Conservation (phyloP, 2,888 invertebrate genomes). For the Diplazon laetatorius region DNA sequence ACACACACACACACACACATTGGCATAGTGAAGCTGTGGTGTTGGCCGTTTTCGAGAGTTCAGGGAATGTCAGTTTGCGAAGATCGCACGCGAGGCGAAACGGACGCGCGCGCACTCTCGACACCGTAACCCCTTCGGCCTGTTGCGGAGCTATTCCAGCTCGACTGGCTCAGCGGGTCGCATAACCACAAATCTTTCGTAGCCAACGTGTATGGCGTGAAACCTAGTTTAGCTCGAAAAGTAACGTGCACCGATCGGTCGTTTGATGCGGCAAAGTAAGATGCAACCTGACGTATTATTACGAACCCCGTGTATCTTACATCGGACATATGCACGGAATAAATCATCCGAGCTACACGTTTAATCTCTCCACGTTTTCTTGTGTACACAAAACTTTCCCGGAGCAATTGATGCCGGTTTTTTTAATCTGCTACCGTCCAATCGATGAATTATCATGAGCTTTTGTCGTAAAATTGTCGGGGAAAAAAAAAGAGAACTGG, state of each 20-base stretch:
- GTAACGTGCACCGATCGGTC: slow-evolving; percentile 21
- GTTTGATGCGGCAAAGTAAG: slow-evolving; percentile 16
- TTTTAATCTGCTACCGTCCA: slow-evolving; percentile 4
- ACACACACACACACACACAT: no score
- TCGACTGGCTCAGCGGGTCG: slow-evolving; percentile 5
- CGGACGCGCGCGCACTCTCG: slow-evolving; percentile 15
- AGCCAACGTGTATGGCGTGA: slow-evolving; percentile 42
- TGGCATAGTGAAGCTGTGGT: neutral
- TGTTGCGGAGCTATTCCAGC: slow-evolving; percentile 3
- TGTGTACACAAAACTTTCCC: slow-evolving; percentile 40
- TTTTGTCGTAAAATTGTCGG: neutral
- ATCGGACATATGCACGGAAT: slow-evolving; percentile 22
- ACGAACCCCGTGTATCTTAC: slow-evolving; percentile 46
- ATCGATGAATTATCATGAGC: neutral
- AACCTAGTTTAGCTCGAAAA: slow-evolving; percentile 11
- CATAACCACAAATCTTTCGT: slow-evolving; percentile 44
- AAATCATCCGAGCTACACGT: neutral
- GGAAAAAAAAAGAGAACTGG: neutral
- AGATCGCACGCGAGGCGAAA: slow-evolving; percentile 49
- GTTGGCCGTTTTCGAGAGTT: slow-evolving; percentile 45
- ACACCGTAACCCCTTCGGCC: slow-evolving; percentile 32
- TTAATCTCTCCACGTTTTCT: neutral
- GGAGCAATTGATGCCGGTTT: slow-evolving; percentile 3
- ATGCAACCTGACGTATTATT: slow-evolving; percentile 48
- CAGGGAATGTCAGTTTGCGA: slow-evolving; percentile 55